phyloP scores from a whole-genome alignment of 2,797 vertebrate genomes.

The Propithecus perrieri region DNA sequence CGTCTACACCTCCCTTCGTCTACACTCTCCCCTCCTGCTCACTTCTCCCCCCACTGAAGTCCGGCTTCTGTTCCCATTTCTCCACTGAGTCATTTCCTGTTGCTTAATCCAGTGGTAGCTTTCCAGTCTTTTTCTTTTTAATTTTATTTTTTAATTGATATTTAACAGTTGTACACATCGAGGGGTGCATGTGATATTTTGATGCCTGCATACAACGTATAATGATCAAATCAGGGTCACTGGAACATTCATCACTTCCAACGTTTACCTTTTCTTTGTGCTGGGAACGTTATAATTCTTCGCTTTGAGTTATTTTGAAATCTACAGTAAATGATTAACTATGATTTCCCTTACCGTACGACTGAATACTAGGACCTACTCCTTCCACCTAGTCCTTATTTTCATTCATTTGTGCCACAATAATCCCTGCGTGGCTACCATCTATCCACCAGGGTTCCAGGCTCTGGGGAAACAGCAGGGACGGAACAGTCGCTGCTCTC shows the following conservation, averaged over 20 bases:
- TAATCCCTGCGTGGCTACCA: background rate
- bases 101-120: background rate
- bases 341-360: background rate
- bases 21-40: background rate
- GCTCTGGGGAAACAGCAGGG: background rate
- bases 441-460: background rate
- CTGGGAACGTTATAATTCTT: background rate
- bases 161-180: background rate
- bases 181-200: background rate
- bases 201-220: background rate
- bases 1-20: rapidly evolving
- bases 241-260: no score
- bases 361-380: background rate
- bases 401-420: background rate
- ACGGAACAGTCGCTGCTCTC: background rate
- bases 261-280: background rate
- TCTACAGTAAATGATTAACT: background rate
- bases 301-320: background rate
- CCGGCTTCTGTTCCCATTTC: background rate
- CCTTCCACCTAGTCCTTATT: background rate
- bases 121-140: background rate
- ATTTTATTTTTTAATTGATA: background rate
- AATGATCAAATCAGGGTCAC: background rate
- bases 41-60: background rate
- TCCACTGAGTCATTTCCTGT: background rate